Evolutionary conservation across 2,888 invertebrate species (phyloP), one percentile per base, ranked within the genome.

Genomic region (Drosophila anomalipes): DNA sequence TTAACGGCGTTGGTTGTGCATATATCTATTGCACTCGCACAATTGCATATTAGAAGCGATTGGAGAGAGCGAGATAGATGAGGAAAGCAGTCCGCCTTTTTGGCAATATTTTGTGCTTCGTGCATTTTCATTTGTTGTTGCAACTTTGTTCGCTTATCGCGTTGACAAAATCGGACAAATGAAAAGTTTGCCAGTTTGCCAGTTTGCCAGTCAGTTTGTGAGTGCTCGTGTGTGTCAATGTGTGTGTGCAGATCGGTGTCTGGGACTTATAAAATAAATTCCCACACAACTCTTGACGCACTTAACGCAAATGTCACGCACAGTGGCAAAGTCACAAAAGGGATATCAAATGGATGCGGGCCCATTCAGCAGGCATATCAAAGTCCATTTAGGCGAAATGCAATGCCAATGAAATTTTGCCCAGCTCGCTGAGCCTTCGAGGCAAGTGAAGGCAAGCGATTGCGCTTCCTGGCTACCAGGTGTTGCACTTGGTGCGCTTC

Each of bases 271-370:
- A 62, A 58, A 76, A 77, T 70, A 82, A 74, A 67, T 89, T 84
- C 88, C 74, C 85, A 79, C 89, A 89, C 83, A 89, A 72, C 65
- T 67, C 71, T 67, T 79, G 60, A 68, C 62, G 75, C 90, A 88
- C 88, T 86, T 85, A 85, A 90, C 81, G 86, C 88, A 90, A 86
- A 90, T 86, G 86, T 90, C 86, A 86, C 86, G 86, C 86, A 86
- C 86, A 86, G 86, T 88, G 90, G 88, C 89, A 68, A 68, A 78
- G 73, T 74, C 82, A 86, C 78, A 87, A 87, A 82, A 78, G 75
- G 88, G 86, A 85, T 87, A 85, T 85, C 79, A 81, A 81, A 79
- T 88, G 73, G 67, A 86, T 86, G 86, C 86, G 86, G 86, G 86
- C 70, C 81, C 86, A 86, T 86, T 90, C 79, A 82, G 65, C 51